Base-by-base conservation (phyloP, 1,140 invertebrate genomes). In the Drosophila navojoa region DNA sequence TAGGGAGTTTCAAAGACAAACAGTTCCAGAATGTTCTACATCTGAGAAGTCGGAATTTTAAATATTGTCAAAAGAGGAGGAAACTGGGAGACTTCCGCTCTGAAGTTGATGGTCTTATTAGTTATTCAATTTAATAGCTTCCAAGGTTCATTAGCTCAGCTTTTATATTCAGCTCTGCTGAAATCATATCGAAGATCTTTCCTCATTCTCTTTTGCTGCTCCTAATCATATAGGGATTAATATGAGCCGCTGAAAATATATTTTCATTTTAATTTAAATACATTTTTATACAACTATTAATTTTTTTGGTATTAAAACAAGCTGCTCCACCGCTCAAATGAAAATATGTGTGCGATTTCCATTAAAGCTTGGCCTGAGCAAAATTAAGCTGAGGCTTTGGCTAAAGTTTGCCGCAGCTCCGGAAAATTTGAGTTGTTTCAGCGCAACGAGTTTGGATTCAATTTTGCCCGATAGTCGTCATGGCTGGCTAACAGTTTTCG, bases 401-500 rank as follows among this genome's bases (percentile, higher is more conserved):
- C 13, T 19, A 53, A 58, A 67, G 54, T 59, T 67, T 54, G 35
- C 62, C 11, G 53, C 25, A 27, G 15, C 27, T 19, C 6, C 38
- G 32, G 32, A 53, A 60, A 71, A 60, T 52, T 52, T 55, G 15
- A 73, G 57, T 69, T 64, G 49, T 60, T 55, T 44, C 50, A 61
- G 54, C 44, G 55, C 60, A 25, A 50, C 29, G 57, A 71, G 76
- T 72, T 81, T 73, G 69, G 68, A 81, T 86, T 80, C 61, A 75
- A 72, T 85, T 85, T 85, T 67, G 63, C 60, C 59, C 71, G 55
- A 66, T 71, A 60, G 69, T 77, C 76, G 82, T 86, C 79, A 86
- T 87, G 82, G 68, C 79, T 82, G 82, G 84, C 72, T 79, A 79
- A 71, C 62, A 89, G 71, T 79, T 87, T 87, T 87, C 79, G 82